These are phyloP conservation scores for Polyodon spathula DNA, from an alignment of 2,113 vertebrate genomes.

Conservation along the genomic window DNA sequence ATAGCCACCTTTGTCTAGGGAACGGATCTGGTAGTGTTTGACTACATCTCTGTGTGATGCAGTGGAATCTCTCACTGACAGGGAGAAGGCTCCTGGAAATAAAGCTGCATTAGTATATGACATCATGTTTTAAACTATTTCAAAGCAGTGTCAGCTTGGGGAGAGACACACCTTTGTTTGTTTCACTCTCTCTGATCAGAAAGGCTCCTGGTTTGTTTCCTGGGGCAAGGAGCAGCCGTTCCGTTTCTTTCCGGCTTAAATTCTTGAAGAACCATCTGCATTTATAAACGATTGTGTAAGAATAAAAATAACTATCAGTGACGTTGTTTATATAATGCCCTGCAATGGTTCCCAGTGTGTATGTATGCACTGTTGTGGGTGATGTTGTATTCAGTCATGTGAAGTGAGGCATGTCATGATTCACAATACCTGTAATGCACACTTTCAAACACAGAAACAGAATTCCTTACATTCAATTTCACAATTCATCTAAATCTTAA, in stretches of 20 bases:
- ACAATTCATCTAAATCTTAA: neutral
- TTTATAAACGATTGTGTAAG: neutral
- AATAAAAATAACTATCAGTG: no score
- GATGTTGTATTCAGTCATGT: no score
- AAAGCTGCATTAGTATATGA: neutral
- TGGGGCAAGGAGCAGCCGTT: slow-evolving; percentile 74
- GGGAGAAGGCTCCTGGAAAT: slow-evolving; percentile 70
- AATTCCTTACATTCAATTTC: neutral
- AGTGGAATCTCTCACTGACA: slow-evolving; percentile 69
- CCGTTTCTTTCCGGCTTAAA: slow-evolving; percentile 76
- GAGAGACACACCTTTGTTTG: slow-evolving; percentile 64
- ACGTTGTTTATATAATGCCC: no score
- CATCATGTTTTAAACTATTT: neutral
- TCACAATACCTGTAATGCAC: no score
- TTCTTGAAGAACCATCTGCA: slow-evolving; percentile 84
- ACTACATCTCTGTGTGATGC: slow-evolving; percentile 59
- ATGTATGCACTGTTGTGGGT: no score
- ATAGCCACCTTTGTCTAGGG: slow-evolving; percentile 73
- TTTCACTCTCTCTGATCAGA: slow-evolving; percentile 85
- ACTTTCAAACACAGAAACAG: neutral
- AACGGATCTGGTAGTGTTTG: slow-evolving; percentile 93
- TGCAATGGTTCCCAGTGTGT: no score
- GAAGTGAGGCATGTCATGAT: no score
- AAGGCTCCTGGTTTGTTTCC: slow-evolving; percentile 75
- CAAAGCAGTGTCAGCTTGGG: neutral